Conservation (phyloP, 92 coral and sea anemone genomes). For the Phenganax stokvisi region DNA sequence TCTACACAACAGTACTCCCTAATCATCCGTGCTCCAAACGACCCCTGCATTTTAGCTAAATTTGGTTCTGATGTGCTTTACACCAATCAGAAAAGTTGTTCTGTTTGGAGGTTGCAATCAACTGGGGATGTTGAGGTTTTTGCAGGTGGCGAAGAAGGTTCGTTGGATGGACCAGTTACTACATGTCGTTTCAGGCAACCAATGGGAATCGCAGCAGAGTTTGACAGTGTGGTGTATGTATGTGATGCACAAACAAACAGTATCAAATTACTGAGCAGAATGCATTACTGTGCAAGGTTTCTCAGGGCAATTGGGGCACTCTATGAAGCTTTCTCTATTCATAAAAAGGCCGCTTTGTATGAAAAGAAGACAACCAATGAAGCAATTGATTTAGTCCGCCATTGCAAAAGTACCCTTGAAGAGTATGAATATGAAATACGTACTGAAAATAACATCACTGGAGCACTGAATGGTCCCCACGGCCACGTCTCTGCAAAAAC, state of each 20-base stretch:
- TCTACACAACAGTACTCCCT: constrained; percentile 46
- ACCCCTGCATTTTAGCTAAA: constrained; percentile 55
- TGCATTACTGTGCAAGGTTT: constrained; percentile 44
- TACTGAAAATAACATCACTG: constrained; percentile 38
- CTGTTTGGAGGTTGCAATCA: constrained; percentile 31
- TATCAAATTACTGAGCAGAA: constrained; percentile 46
- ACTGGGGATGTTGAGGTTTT: constrained; percentile 28
- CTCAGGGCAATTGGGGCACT: constrained; percentile 28
- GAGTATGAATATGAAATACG: constrained; percentile 31
- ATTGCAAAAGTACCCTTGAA: constrained; percentile 18
- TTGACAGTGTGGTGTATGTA: constrained; percentile 40
- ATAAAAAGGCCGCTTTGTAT: constrained; percentile 17
- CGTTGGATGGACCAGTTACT: constrained; percentile 46
- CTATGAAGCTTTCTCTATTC: constrained; percentile 23
- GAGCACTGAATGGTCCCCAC: constrained; percentile 43
- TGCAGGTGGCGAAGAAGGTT: constrained; percentile 52
- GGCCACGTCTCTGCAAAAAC: constrained; percentile 38
- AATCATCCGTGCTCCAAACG: constrained; percentile 49
- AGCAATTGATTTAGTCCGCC: constrained; percentile 28
- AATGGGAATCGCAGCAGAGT: constrained; percentile 30
- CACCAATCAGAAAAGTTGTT: constrained; percentile 49
- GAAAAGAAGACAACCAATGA: constrained; percentile 20
- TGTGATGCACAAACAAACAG: constrained; percentile 49
- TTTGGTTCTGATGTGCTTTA: constrained; percentile 54
- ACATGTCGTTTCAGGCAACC: constrained; percentile 46